Base-by-base conservation (phyloP, 2,888 invertebrate species). In the Malachius bipustulatus region DNA sequence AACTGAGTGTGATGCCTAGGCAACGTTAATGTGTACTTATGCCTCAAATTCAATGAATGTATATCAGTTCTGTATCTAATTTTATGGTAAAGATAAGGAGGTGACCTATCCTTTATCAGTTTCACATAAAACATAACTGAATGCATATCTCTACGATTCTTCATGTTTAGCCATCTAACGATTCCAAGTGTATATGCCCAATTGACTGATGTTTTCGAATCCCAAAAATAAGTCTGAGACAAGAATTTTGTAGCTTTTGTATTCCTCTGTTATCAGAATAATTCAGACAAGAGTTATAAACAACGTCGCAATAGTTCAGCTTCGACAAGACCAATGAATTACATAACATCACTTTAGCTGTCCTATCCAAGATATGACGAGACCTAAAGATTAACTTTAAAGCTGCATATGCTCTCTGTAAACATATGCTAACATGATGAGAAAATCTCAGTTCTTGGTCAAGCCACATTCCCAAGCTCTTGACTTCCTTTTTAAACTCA, bases 161-260 rank as follows among this genome's bases (percentile, higher is more conserved):
- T 16, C 31, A 31, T 14, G 10, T 31, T 14, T 9, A 31, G 8
- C 31, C 31, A 31, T n/a, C 6, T 9, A 14, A 31, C n/a, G n/a
- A n/a, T n/a, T n/a, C n/a, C n/a, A n/a, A n/a, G n/a, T n/a, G n/a
- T n/a, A n/a, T n/a, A n/a, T n/a, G n/a, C n/a, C n/a, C n/a, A n/a
- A n/a, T n/a, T n/a, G n/a, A n/a, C n/a, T n/a, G n/a, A n/a, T n/a
- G 6, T 14, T 16, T 4, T 8, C 11, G 15, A 4, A 31, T 14
- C 4, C 15, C 10, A 12, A 31, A 31, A 8, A 31, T 31, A 4
- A 31, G 15, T 31, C 31, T 31, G 8, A 31, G 14, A 15, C 31
- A 31, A 13, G 14, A 8, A 14, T 31, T 31, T 14, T 31, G 31
- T 8, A 31, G 8, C 6, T 10, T 8, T 16, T 31, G 31, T 14